phyloP scores from a whole-genome alignment of 2,113 vertebrate genomes.

The Trachemys scripta region DNA sequence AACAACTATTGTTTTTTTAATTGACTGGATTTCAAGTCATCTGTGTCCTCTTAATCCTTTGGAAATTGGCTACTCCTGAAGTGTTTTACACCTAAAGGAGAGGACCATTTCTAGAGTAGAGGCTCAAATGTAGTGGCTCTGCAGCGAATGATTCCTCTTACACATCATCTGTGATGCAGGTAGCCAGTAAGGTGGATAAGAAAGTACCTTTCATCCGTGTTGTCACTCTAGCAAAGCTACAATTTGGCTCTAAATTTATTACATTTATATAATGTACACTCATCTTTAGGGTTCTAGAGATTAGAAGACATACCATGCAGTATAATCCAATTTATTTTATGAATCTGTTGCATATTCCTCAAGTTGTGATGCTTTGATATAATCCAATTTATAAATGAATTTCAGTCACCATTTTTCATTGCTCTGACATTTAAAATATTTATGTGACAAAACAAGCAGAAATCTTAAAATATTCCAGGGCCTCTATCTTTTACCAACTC shows the following conservation, averaged over 20 bases:
- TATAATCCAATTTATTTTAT: not conserved
- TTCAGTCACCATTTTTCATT: not conserved
- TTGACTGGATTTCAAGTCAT: not conserved
- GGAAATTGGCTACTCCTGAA: not conserved
- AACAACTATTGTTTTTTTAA: not conserved
- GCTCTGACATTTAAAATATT: not conserved
- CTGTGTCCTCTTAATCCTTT: not conserved
- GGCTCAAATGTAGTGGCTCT: not conserved
- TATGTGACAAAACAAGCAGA: not conserved
- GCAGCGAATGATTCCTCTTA: not conserved
- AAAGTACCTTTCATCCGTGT: not conserved
- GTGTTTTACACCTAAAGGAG: not conserved
- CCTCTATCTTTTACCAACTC: not conserved
- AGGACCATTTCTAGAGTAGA: not conserved
- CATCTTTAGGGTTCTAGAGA: not conserved
- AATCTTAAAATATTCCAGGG: not conserved
- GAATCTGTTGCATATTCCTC: not conserved
- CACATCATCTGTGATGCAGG: not conserved
- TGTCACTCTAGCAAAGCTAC: fast-evolving
- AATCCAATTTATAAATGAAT: not conserved
- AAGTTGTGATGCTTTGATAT: not conserved
- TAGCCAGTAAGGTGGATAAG: not conserved
- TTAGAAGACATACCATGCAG: not conserved
- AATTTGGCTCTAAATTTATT: not conserved
- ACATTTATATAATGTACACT: not conserved